These are phyloP conservation scores for Anolis carolinensis DNA, from an alignment of 2,113 vertebrate species.

Conservation along the genomic window DNA sequence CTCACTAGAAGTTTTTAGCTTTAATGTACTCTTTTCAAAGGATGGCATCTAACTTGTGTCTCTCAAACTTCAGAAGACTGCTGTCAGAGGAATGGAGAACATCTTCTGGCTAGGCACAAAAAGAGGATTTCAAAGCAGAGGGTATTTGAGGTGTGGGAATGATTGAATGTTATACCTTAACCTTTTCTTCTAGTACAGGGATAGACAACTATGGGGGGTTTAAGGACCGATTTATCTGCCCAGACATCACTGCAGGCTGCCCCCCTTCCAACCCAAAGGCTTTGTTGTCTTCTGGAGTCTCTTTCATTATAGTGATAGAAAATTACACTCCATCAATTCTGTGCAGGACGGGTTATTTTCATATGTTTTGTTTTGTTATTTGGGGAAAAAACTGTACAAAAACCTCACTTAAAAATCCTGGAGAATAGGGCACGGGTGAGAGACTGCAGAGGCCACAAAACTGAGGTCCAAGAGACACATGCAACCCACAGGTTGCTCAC, in stretches of 20 bases:
- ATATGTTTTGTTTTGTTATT: too few relatives aligned
- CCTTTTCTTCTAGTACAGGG: not conserved
- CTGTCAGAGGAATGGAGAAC: not conserved
- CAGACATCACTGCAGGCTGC: not conserved
- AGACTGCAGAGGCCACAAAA: not conserved
- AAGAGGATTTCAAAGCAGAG: not conserved
- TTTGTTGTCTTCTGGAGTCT: too few relatives aligned
- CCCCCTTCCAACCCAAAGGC: too few relatives aligned
- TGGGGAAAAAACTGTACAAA: too few relatives aligned
- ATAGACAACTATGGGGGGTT: not conserved
- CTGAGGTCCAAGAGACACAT: too few relatives aligned
- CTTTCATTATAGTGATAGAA: too few relatives aligned
- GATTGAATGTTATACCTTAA: not conserved
- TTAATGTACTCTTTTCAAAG: slow-evolving; percentile 51
- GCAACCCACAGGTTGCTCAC: too few relatives aligned
- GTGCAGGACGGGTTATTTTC: too few relatives aligned
- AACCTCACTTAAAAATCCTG: too few relatives aligned
- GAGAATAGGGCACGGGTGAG: too few relatives aligned
- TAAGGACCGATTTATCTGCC: not conserved
- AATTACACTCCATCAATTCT: too few relatives aligned
- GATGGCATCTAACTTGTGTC: not conserved
- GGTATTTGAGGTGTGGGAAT: not conserved
- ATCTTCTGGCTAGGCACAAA: too few relatives aligned
- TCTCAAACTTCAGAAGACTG: not conserved
- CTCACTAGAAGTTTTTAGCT: slow-evolving; percentile 46